Conservation (phyloP, 2,797 vertebrate species). For the Moxostoma hubbsi region DNA sequence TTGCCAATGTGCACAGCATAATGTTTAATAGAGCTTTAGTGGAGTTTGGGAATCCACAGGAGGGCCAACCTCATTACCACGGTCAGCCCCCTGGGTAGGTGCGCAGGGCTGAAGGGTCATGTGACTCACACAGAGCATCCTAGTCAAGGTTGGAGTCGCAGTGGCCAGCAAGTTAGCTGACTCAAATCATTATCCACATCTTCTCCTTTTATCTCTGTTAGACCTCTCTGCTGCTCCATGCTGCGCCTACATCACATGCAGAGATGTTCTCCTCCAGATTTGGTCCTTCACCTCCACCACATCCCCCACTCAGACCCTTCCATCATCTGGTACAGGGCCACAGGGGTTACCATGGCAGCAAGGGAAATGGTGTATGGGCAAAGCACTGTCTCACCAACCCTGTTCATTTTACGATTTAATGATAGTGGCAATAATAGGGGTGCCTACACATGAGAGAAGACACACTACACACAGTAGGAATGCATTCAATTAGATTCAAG, state of each 20-base stretch:
- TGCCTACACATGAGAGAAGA: too few relatives aligned
- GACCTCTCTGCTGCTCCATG: background rate
- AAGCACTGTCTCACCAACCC: conserved; percentile 45
- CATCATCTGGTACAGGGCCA: conserved; percentile 61
- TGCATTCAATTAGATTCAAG: too few relatives aligned
- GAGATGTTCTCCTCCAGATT: conserved; percentile 10
- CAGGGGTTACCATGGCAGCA: conserved; percentile 69
- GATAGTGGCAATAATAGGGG: background rate
- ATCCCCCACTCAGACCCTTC: conserved; percentile 42
- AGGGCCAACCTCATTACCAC: conserved; percentile 54
- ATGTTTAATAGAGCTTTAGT: background rate
- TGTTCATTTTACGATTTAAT: background rate
- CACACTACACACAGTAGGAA: too few relatives aligned
- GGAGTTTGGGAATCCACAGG: conserved; percentile 22
- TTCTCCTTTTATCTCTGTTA: background rate
- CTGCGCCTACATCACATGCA: conserved; percentile 10
- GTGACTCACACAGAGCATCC: conserved; percentile 2
- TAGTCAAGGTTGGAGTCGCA: conserved; percentile 47
- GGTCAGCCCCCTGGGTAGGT: conserved; percentile 54
- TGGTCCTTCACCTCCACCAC: conserved; percentile 15
- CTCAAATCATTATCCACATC: conserved; percentile 1
- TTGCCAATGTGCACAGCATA: background rate
- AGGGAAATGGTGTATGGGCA: conserved; percentile 62
- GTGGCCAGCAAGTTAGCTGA: background rate
- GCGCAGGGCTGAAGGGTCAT: conserved; percentile 52